Conservation (phyloP, 2,113 vertebrate species). For the Parotia lawesii region DNA sequence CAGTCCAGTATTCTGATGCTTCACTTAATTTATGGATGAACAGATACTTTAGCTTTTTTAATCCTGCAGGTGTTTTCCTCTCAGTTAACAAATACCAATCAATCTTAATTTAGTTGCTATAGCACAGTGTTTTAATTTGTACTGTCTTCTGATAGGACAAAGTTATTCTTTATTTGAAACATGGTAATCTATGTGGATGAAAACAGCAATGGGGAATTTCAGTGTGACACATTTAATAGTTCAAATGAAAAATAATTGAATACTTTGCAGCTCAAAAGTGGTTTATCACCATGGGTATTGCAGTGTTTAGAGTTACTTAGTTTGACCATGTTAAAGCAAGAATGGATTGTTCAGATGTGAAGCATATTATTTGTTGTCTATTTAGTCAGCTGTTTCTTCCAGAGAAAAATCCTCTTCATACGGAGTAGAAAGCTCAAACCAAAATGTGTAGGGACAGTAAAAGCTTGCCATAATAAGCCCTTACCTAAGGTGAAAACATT, state of each 20-base stretch:
- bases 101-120: slow-evolving; percentile 28
- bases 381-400: slow-evolving; percentile 28
- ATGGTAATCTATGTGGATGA: not conserved
- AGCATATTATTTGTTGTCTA: slow-evolving; percentile 24
- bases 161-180: slow-evolving; percentile 17
- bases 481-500: slow-evolving; percentile 26
- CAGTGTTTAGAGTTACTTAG: slow-evolving; percentile 25
- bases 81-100: slow-evolving; percentile 27
- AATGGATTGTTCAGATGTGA: slow-evolving; percentile 11
- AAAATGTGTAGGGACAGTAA: not conserved
- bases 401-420: slow-evolving; percentile 43
- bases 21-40: not conserved
- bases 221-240: slow-evolving; percentile 30
- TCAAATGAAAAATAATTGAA: slow-evolving; percentile 54
- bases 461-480: slow-evolving; percentile 12
- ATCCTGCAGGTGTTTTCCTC: not conserved
- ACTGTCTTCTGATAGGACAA: slow-evolving; percentile 11
- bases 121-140: not conserved
- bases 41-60: not conserved
- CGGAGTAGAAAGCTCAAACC: not conserved
- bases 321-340: slow-evolving; percentile 11
- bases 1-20: not conserved
- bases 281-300: slow-evolving; percentile 37
- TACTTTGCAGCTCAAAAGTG: slow-evolving; percentile 25
- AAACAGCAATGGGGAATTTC: slow-evolving; percentile 20